Evolutionary conservation across 1,140 invertebrate genomes (phyloP).

Genomic region (Xylocopa sonorina): DNA sequence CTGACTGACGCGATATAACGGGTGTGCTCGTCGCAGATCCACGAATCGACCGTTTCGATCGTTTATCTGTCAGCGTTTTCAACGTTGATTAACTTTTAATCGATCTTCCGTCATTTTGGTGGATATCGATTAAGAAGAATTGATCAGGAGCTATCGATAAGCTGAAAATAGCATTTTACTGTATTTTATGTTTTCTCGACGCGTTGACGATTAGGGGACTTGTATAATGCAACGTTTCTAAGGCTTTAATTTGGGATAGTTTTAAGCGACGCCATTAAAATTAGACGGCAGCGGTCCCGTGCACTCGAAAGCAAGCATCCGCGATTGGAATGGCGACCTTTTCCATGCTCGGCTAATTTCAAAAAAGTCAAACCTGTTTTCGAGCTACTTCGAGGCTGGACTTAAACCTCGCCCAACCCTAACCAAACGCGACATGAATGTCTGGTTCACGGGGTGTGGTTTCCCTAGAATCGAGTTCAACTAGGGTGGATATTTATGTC

Average conservation of each 20-base stretch:
- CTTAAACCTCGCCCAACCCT: slow-evolving; percentile 15
- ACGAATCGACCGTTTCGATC: no score
- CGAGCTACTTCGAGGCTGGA: slow-evolving; percentile 1
- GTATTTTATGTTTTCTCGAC: no score
- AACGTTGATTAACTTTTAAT: no score
- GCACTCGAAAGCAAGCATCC: slow-evolving; percentile 19
- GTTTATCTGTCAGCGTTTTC: neutral
- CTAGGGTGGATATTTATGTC: slow-evolving; percentile 16
- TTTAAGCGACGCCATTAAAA: slow-evolving; percentile 46
- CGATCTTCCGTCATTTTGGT: no score
- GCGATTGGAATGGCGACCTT: slow-evolving; percentile 3
- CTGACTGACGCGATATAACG: slow-evolving; percentile 25
- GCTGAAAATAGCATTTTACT: no score
- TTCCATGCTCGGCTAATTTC: slow-evolving; percentile 45
- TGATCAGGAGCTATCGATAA: no score
- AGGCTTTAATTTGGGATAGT: neutral
- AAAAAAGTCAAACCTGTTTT: slow-evolving; percentile 33
- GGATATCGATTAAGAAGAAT: no score
- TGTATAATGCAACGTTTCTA: no score
- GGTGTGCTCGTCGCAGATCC: neutral
- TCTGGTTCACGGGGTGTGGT: slow-evolving; percentile 26
- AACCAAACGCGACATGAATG: neutral
- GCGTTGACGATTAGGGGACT: no score
- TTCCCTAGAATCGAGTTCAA: slow-evolving; percentile 9
- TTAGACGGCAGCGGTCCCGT: neutral